Conservation (phyloP, 2,888 invertebrate species). For the Dicyrtomina minuta region DNA sequence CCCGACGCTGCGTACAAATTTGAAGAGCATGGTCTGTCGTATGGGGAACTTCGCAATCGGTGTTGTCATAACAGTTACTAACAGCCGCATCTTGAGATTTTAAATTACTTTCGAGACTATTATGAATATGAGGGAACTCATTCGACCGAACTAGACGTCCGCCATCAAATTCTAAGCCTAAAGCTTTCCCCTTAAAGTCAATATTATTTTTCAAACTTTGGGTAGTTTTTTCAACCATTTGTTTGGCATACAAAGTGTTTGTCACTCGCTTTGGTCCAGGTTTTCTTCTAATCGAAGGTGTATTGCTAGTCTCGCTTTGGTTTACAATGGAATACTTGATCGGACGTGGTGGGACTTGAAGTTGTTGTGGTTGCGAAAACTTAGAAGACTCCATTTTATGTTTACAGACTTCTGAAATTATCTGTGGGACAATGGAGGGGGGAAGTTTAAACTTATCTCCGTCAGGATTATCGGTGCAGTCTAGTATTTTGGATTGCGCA, state of each 20-base stretch:
- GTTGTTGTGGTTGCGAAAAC: too few species aligned
- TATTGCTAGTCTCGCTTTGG: neutral
- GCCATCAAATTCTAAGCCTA: slow-evolving; percentile 18
- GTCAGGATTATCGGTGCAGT: neutral
- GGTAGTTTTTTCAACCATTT: slow-evolving; percentile 2
- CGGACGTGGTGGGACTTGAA: neutral
- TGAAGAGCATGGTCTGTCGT: neutral
- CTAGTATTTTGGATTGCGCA: neutral
- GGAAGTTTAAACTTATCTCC: neutral
- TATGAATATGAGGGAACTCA: neutral
- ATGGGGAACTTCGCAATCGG: too few species aligned
- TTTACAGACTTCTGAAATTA: neutral
- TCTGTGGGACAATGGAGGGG: neutral
- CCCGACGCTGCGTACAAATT: neutral
- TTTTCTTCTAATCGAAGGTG: too few species aligned
- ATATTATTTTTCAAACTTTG: slow-evolving; percentile 14
- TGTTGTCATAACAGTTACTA: neutral
- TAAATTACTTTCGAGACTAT: neutral
- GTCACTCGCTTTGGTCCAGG: neutral
- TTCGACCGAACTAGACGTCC: slow-evolving; percentile 15
- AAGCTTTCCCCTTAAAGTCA: neutral
- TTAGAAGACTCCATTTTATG: neutral
- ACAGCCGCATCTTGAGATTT: neutral
- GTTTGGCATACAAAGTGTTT: neutral
- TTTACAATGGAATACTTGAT: neutral